Percentiles rank a stretch among this genome's conserved stretches.
Evolutionary conservation across 2,888 invertebrate genomes (phyloP).

Genomic region (Nasonovia ribisnigri): DNA sequence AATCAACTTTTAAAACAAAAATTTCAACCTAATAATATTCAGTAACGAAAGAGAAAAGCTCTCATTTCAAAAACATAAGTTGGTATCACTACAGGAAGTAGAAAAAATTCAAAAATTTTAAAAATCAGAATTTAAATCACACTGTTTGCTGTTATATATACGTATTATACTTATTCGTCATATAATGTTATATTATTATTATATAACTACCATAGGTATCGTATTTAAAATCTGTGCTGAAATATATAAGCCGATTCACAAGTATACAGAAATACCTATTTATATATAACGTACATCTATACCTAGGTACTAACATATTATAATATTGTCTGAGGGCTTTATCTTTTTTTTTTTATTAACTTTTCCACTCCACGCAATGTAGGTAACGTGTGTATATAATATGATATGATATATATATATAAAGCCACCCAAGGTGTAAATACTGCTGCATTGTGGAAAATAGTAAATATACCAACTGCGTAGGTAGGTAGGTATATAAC

Average conservation of each 20-base stretch:
- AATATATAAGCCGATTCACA: neutral
- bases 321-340: neutral
- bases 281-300: no score
- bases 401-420: neutral
- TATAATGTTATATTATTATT: no score
- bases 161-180: no score
- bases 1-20: neutral
- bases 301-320: neutral
- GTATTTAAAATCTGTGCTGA: neutral
- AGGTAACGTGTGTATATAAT: neutral
- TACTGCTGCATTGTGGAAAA: neutral
- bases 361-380: neutral
- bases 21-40: no score
- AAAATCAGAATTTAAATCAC: no score
- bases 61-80: no score
- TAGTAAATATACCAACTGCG: neutral
- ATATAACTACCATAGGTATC: neutral
- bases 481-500: neutral
- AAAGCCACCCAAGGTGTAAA: neutral
- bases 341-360: neutral
- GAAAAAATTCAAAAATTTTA: no score
- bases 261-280: neutral
- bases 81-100: no score
- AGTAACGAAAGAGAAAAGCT: no score
- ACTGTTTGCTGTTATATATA: no score